Base-by-base conservation (phyloP, 2,113 vertebrate species). In the Polypterus senegalus region DNA sequence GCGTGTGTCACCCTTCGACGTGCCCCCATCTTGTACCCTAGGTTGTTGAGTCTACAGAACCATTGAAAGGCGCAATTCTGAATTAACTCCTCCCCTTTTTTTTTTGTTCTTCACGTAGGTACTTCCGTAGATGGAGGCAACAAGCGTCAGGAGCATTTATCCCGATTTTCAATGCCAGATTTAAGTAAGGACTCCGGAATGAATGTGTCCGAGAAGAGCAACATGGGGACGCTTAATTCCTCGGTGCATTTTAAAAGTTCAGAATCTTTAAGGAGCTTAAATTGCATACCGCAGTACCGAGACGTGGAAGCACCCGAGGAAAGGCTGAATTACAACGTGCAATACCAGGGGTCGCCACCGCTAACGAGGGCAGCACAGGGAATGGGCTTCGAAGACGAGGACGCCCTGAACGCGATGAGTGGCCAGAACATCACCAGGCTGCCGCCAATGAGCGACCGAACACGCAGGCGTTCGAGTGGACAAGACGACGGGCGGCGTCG, bases 111-210 rank as follows among this genome's bases (percentile, higher is more conserved):
- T 72, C 43, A 49, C 58, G 46, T 76, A 98, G 96, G 92, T 8
- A 84, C 90, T 62, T 96, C 92, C 0, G 86, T 87, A 1, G 93
- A 97, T 0, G 89, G 91, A 0, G 89, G 88, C 4, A 81, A 90
- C 70, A 96, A 89, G 70, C 85, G 89, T 48, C 95, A 94, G 75
- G 95, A 98, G 75, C 92, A 94, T 61, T 89, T 98, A 44, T 98
- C 96, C 57, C 85, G 91, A 9, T 99, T 99, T 72, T 99, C 96
- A 9, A 98, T 99, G 95, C 96, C 96, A 0, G 96, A 99, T 76
- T 81, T 99, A 70, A 99, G 96, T 85, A 97, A 99, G 78, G 95
- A 98, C 83, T 98, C 96, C 0, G 96, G 94, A 48, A 92, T 98
- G 92, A 97, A 96, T 0, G 68, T 94, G 66, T 97, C 93, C 0